Evolutionary conservation across 2,797 vertebrate species (phyloP), one percentile per base, ranked within the genome.

Genomic region (Pseudocheirus occidentalis): DNA sequence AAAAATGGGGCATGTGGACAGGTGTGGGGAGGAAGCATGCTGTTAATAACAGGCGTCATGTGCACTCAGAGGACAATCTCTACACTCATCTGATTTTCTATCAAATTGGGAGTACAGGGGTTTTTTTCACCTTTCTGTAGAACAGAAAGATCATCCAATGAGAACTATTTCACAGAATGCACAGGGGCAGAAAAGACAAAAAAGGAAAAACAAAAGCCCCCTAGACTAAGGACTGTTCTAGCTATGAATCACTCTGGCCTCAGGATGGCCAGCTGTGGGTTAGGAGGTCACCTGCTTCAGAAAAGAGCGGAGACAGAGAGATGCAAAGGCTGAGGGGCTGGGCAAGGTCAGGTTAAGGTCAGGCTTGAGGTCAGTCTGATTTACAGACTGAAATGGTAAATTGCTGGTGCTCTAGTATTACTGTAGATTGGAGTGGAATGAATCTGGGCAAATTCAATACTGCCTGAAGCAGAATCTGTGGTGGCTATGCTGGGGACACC

Each of bases 341-440:
- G 97, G 97, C 95, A 97, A 97, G 98, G 98, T 98, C 97, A 93
- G 96, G 92, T 55, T 96, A 97, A 98, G 98, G 98, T 98, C 98
- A 97, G 24, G 92, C 95, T 59, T 95, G 95, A 96, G 98, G 95
- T 98, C 98, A 97, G 0, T 93, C 95, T 93, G 97, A 97, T 97
- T 98, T 98, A 97, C 92, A 59, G 97, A 92, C 95, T 97, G 96
- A 97, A 98, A 98, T 97, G 98, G 97, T 98, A 97, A 97, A 97
- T 96, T 95, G 93, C 95, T 97, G 97, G 96, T 97, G 95, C 98
- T 96, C 96, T 97, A 97, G 96, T 94, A 96, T 98, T 98, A 97
- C 97, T 97, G 0, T 96, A 97, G 93, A 95, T 90, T 81, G 34
- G 91, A 81, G 93, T 94, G 92, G 97, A 97, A 95, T 91, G 96